A percentile compares a stretch with the other conserved stretches of the same genome.
phyloP scores from a whole-genome alignment of 2,888 invertebrate species.

The Octodonta nipae region DNA sequence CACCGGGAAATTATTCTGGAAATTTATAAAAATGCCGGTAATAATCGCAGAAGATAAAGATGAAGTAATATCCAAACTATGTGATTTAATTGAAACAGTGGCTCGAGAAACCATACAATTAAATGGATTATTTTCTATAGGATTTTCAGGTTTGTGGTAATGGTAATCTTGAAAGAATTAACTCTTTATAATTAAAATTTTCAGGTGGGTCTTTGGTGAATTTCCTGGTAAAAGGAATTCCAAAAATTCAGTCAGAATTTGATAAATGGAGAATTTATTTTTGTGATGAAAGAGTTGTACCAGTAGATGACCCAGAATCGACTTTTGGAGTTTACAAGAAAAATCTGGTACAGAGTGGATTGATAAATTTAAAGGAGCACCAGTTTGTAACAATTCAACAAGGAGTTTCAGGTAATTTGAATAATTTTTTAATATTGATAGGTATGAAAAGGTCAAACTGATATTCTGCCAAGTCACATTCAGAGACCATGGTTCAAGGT shows the following conservation, averaged over 20 bases:
- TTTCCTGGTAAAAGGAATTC: conserved; percentile 59
- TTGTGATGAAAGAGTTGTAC: conserved; percentile 89
- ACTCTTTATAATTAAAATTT: too few species aligned
- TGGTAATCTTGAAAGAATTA: too few species aligned
- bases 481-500: too few species aligned
- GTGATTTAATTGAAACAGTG: conserved; percentile 48
- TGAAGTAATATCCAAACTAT: conserved; percentile 39
- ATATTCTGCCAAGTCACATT: too few species aligned
- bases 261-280: conserved; percentile 80
- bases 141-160: conserved; percentile 78
- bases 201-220: conserved; percentile 74
- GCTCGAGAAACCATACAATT: conserved; percentile 51
- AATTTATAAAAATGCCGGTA: conserved; percentile 12
- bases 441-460: too few species aligned
- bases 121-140: conserved; percentile 56
- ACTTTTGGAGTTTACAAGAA: conserved; percentile 73
- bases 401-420: conserved; percentile 54
- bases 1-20: too few species aligned
- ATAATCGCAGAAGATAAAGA: conserved; percentile 17
- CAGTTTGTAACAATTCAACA: conserved; percentile 75
- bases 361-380: conserved; percentile 48
- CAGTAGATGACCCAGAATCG: conserved; percentile 67
- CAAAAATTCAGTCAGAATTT: conserved; percentile 58
- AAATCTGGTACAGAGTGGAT: conserved; percentile 44
- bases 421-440: too few species aligned